These are phyloP conservation scores for Amiota communis DNA, from an alignment of 2,888 invertebrate genomes.

Conservation along the genomic window DNA sequence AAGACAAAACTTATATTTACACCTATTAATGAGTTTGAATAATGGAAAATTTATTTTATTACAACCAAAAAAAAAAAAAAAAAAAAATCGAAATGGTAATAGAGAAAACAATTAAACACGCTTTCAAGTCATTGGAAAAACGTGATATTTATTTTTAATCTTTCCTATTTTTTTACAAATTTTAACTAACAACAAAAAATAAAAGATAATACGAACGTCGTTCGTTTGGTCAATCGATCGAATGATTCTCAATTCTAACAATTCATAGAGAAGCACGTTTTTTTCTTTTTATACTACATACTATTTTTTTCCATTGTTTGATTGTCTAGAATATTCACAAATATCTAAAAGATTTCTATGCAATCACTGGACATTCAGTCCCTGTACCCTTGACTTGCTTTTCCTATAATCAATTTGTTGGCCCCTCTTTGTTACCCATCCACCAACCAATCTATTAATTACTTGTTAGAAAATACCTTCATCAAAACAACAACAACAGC, in stretches of 20 bases:
- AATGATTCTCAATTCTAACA: background rate
- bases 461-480: too few relatives aligned
- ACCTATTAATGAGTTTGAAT: constrained; percentile 21
- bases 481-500: background rate
- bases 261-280: constrained; percentile 20
- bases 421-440: too few relatives aligned
- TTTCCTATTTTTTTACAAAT: background rate
- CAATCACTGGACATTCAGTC: too few relatives aligned
- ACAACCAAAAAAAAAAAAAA: background rate
- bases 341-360: too few relatives aligned
- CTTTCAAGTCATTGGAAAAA: background rate
- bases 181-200: background rate
- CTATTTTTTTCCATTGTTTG: background rate
- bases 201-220: background rate
- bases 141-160: background rate
- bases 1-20: too few relatives aligned
- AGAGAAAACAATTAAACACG: background rate
- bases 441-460: too few relatives aligned
- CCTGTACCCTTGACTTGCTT: too few relatives aligned
- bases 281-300: background rate
- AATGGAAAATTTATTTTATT: background rate
- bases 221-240: too few relatives aligned
- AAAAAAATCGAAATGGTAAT: too few relatives aligned
- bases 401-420: too few relatives aligned
- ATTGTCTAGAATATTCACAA: too few relatives aligned